Evolutionary conservation across 2,888 invertebrate genomes (phyloP).

Genomic region (Cephus sareptanus): DNA sequence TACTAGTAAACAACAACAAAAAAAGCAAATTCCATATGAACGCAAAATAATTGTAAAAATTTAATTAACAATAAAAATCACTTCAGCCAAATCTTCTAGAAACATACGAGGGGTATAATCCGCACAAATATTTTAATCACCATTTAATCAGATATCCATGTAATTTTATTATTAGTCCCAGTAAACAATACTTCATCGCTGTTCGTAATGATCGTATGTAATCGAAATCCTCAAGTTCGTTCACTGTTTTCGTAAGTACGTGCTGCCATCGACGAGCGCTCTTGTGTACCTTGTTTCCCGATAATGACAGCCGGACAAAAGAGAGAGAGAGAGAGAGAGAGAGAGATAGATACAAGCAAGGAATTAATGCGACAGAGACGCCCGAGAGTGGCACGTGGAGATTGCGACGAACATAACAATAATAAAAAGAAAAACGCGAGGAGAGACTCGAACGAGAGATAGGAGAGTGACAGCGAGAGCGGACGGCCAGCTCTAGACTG

Average conservation of each 20-base stretch:
- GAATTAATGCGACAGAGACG: not conserved
- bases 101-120: not conserved
- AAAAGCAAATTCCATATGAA: not conserved
- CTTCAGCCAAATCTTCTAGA: not conserved
- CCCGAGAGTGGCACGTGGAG: not conserved
- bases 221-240: not conserved
- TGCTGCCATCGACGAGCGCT: not conserved
- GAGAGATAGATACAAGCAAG: not conserved
- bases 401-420: not conserved
- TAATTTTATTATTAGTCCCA: not conserved
- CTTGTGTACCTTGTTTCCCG: not conserved
- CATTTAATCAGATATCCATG: not conserved
- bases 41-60: not conserved
- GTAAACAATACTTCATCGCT: not conserved
- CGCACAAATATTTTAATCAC: not conserved
- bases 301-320: not conserved
- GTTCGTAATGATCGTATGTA: not conserved
- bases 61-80: not conserved
- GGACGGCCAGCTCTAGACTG: slow-evolving; percentile 51
- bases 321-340: too few species aligned
- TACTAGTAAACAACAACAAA: not conserved
- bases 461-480: slow-evolving; percentile 34
- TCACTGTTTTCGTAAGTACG: not conserved
- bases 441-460: not conserved
- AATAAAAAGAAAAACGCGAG: not conserved